A percentile compares a stretch with the other conserved stretches of the same genome.
Conservation (phyloP, 2,888 invertebrate species). For the Liopterus haemorrhoidalis region DNA sequence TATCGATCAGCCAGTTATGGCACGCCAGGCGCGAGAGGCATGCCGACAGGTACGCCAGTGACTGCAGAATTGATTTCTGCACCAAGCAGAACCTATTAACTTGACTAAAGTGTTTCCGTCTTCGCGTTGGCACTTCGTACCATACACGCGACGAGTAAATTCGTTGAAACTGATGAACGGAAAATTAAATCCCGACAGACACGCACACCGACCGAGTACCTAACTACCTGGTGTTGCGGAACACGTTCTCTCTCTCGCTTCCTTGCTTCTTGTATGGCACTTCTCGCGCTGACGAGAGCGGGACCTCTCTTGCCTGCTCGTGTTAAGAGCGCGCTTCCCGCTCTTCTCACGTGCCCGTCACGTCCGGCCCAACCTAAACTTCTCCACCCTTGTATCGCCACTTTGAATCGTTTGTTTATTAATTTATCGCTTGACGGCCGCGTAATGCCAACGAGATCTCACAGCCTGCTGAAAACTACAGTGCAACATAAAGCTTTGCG, state of each 20-base stretch:
- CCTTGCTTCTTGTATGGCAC: too few species aligned
- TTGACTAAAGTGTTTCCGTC: slow-evolving; percentile 41
- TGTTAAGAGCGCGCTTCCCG: too few species aligned
- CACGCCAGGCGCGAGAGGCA: slow-evolving; percentile 14
- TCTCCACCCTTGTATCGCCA: too few species aligned
- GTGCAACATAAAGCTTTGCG: too few species aligned
- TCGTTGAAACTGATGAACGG: slow-evolving; percentile 30
- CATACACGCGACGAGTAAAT: slow-evolving; percentile 37
- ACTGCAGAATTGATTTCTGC: slow-evolving; percentile 42
- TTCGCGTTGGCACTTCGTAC: slow-evolving; percentile 36
- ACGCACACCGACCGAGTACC: slow-evolving; percentile 29
- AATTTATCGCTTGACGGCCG: too few species aligned
- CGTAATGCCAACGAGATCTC: too few species aligned
- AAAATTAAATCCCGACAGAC: slow-evolving; percentile 35
- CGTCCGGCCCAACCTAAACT: too few species aligned
- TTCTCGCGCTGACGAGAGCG: too few species aligned
- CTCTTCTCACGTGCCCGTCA: too few species aligned
- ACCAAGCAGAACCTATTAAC: slow-evolving; percentile 38
- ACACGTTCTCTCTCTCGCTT: slow-evolving; percentile 12
- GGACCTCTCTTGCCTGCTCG: too few species aligned
- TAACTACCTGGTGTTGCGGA: slow-evolving; percentile 13
- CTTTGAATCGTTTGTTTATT: too few species aligned
- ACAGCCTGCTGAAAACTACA: too few species aligned
- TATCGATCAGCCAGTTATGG: slow-evolving; percentile 12
- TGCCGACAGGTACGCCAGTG: slow-evolving; percentile 39